Evolutionary conservation across 2,797 vertebrate genomes (phyloP).

Genomic region (Bucorvus abyssinicus): DNA sequence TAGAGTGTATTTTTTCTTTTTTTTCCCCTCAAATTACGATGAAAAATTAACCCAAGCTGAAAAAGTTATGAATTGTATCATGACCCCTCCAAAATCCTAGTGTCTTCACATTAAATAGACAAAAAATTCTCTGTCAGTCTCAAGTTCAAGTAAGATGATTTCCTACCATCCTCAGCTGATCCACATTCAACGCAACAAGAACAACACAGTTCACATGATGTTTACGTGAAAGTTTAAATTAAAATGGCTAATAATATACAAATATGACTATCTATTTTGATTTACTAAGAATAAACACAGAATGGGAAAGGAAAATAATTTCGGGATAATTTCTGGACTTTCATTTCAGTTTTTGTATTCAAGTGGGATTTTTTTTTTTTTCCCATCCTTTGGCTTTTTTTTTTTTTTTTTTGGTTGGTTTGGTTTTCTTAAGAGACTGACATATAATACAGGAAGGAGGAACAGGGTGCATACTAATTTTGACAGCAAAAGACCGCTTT

Average conservation of each 20-base stretch:
- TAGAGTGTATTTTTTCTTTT: not conserved
- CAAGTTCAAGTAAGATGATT: not conserved
- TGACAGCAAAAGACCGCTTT: not conserved
- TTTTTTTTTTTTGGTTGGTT: not conserved
- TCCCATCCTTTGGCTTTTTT: not conserved
- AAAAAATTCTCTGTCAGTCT: not conserved
- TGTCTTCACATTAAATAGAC: not conserved
- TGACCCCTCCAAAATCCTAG: accelerated
- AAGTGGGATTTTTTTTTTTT: not conserved
- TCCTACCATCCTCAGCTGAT: not conserved
- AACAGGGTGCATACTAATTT: not conserved
- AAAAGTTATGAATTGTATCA: not conserved
- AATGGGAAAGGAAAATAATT: not conserved
- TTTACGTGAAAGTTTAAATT: not conserved
- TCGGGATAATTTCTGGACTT: not conserved
- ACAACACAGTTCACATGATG: not conserved
- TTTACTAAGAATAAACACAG: not conserved
- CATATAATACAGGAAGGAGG: not conserved
- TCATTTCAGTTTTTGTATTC: not conserved
- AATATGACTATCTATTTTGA: not conserved
- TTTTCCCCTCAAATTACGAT: not conserved
- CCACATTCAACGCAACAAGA: not conserved
- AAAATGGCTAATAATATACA: not conserved
- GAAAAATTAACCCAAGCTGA: not conserved
- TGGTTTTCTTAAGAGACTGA: not conserved